Evolutionary conservation across 2,113 vertebrate species (phyloP), one percentile per base, ranked within the genome.

Genomic region (Rhinogobius similis): DNA sequence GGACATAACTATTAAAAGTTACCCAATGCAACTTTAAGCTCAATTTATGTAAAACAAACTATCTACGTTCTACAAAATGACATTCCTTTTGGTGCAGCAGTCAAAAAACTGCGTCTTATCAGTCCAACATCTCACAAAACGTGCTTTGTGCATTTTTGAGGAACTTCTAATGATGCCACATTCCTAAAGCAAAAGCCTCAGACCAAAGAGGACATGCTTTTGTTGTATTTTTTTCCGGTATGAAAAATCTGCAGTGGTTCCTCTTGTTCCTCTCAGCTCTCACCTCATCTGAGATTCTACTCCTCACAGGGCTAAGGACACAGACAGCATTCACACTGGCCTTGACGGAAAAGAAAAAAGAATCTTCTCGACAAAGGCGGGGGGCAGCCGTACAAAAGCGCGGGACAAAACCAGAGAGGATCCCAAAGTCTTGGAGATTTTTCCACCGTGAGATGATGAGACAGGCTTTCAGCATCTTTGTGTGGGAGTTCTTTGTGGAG

Each of bases 381-480:
- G 59, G 48, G 83, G 64, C 53, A 3, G 56, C 68, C 52, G 29
- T 53, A 36, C 64, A 80, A 79, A 78, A 63, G 75, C n/a, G 14
- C 3, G 1, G 26, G 32, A 72, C 68, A 72, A 53, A 78, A 29
- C 55, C 55, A 58, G 55, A 29, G 55, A 58, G 26, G 55, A 81
- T 36, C 65, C n/a, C 21, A 48, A 10, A 3, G 52, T 41, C 69
- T 26, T 76, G 8, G 52, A 26, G 72, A 20, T 61, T 67, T 46
- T 76, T 66, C 50, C 68, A 70, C 75, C 72, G 76, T 65, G n/a
- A 70, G 71, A 39, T 61, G 67, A 66, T 67, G 72, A 74, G 69
- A 75, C 24, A 21, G 61, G 56, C 62, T 44, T 29, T 39, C 48
- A 44, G 20, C 53, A 62, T 71, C 53, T 55, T 50, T 50, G 20